phyloP scores from a whole-genome alignment of 2,113 vertebrate species.

The Megaptera novaeangliae region DNA sequence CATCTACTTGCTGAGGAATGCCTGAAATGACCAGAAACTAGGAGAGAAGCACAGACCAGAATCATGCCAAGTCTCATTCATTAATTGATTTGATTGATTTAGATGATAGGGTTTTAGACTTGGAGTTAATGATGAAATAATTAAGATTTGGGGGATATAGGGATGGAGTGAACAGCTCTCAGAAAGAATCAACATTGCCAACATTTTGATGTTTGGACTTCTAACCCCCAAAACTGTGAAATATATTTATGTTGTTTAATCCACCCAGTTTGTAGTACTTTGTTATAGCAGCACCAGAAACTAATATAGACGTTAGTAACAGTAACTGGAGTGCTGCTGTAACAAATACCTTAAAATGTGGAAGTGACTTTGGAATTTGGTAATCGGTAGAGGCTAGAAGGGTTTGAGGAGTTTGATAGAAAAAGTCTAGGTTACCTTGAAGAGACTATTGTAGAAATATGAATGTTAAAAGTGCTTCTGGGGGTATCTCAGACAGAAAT shows the following conservation, averaged over 20 bases:
- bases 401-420: background rate
- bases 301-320: background rate
- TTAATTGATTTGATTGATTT: background rate
- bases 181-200: background rate
- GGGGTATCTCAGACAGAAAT: background rate
- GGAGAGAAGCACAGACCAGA: background rate
- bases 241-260: background rate
- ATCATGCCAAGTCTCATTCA: background rate
- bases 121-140: background rate
- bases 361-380: background rate
- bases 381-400: background rate
- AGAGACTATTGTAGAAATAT: background rate
- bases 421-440: background rate
- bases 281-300: background rate
- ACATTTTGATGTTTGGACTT: background rate
- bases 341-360: background rate
- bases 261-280: background rate
- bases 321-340: background rate
- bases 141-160: background rate
- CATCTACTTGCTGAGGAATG: too few species aligned
- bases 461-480: background rate
- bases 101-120: background rate
- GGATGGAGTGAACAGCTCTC: background rate
- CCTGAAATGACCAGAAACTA: background rate
- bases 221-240: background rate